phyloP scores from a whole-genome alignment of 2,888 invertebrate genomes.

The Drosophila monieri region DNA sequence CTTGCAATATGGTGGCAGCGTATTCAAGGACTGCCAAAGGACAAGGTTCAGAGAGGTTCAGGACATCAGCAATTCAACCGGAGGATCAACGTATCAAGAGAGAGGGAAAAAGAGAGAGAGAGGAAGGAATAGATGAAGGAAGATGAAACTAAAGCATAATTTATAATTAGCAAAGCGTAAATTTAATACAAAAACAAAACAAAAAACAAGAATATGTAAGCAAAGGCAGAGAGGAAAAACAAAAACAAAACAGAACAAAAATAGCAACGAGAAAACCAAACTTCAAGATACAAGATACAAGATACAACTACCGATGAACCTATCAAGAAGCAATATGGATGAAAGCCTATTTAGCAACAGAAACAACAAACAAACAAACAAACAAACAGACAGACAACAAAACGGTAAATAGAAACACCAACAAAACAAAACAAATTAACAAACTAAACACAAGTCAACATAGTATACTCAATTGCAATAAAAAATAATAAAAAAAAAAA shows the following conservation, averaged over 20 bases:
- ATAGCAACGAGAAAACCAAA: constrained; percentile 21
- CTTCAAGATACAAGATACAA: constrained; percentile 40
- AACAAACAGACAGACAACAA: constrained; percentile 10
- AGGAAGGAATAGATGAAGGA: constrained; percentile 5
- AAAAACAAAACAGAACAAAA: constrained; percentile 11
- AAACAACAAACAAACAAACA: constrained; percentile 16
- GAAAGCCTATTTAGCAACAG: constrained; percentile 52
- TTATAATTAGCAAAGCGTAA: constrained; percentile 69
- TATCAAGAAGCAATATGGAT: constrained; percentile 68
- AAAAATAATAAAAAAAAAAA: constrained; percentile 12
- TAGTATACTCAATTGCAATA: constrained; percentile 75
- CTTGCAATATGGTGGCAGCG: constrained; percentile 9
- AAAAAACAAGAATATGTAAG: constrained; percentile 32
- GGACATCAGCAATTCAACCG: constrained; percentile 13
- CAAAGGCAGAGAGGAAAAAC: constrained; percentile 15
- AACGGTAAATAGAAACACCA: constrained; percentile 17
- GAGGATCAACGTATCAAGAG: neutral
- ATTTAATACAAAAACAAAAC: constrained; percentile 42
- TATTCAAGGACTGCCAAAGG: neutral
- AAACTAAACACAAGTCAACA: constrained; percentile 63
- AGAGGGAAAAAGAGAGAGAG: constrained; percentile 1
- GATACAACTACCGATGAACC: constrained; percentile 25
- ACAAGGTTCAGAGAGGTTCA: constrained; percentile 17
- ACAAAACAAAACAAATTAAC: constrained; percentile 6
- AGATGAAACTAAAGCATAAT: constrained; percentile 55